Conservation (phyloP, 2,797 vertebrate species). For the Malurus splendens region DNA sequence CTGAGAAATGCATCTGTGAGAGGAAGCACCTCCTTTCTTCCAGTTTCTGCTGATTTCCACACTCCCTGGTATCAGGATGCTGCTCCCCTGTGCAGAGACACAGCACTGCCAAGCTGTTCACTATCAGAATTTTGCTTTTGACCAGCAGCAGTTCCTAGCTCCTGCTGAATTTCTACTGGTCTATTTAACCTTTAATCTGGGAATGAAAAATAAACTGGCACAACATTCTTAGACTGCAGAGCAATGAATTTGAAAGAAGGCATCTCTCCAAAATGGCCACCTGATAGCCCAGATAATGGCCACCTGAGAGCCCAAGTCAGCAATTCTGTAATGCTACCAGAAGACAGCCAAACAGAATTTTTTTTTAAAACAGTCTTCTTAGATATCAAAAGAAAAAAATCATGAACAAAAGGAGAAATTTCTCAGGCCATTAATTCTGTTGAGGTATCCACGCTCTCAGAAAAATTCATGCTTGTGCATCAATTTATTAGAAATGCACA, state of each 20-base stretch:
- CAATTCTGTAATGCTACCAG: background rate
- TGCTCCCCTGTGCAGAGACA: background rate
- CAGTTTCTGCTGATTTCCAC: background rate
- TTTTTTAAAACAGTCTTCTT: background rate
- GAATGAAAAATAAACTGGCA: background rate
- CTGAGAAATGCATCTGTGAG: background rate
- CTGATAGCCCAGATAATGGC: background rate
- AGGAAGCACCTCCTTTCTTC: background rate
- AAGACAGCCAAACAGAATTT: background rate
- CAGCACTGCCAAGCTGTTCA: background rate
- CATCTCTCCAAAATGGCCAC: background rate
- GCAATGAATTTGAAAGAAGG: background rate
- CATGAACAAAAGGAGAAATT: background rate
- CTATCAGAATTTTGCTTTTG: background rate
- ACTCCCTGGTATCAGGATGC: background rate
- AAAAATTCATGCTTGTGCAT: background rate
- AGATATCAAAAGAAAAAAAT: background rate
- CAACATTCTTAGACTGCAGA: background rate
- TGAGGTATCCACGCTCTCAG: background rate
- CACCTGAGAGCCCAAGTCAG: background rate
- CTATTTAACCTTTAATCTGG: background rate
- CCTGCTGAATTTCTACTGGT: background rate
- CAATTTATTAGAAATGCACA: background rate
- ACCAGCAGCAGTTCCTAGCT: background rate
- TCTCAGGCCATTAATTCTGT: background rate